Evolutionary conservation across 2,888 invertebrate genomes (phyloP), one percentile per base, ranked within the genome.

Genomic region (Brenthis hecate): DNA sequence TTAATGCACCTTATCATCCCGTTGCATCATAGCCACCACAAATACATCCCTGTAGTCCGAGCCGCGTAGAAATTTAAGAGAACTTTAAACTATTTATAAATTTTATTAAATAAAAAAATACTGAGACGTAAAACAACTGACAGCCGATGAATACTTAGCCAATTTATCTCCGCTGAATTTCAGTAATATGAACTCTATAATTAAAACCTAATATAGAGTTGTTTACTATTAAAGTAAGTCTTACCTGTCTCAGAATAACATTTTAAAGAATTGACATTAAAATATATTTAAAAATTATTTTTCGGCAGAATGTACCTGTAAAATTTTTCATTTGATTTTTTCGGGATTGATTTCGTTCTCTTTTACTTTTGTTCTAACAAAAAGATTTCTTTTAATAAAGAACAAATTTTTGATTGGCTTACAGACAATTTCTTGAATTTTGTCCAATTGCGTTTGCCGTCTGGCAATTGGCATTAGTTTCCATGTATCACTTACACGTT

Each of bases 51-150:
- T 90, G 86, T 74, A 81, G 81, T 80, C 77, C 75, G 73, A 82
- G 87, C 85, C 76, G 91, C 90, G 80, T 89, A 85, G 85, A 89
- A 88, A 81, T 79, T 76, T 80, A 73, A 66, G 50, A 66, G 50
- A 54, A 58, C 61, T 65, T 68, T 66, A 65, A 68, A 69, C 61
- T 66, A 71, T 72, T 73, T 74, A 72, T 67, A 74, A 73, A 65
- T 72, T 57, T 58, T 56, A 64, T 70, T 68, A 70, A 78, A 78
- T 78, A 76, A 77, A 81, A 81, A 79, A 79, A 79, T 76, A 81
- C 75, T 85, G 77, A 85, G 86, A 87, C 90, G 91, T 91, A 91
- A 91, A 92, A 92, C 91, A 91, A 88, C 85, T 92, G 92, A 92
- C 92, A 92, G 88, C 89, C 91, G 92, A 88, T 84, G 84, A 84